A percentile compares a stretch with the other conserved stretches of the same genome.
phyloP scores from a whole-genome alignment of 2,888 invertebrate species.

The Cenopis cana region DNA sequence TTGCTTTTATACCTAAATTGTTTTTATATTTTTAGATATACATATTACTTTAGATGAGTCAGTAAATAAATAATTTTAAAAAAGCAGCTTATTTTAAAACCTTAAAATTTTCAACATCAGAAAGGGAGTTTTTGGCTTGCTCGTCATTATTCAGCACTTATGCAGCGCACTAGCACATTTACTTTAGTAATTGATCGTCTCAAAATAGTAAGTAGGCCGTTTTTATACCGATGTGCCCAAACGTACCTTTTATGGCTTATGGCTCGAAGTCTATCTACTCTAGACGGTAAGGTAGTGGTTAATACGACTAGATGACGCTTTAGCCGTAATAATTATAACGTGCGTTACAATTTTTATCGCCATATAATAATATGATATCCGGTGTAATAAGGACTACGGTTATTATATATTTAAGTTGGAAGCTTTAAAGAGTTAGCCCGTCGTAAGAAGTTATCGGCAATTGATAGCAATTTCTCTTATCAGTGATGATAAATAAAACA shows the following conservation, averaged over 20 bases:
- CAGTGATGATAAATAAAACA: slow-evolving; percentile 81
- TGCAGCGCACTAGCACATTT: slow-evolving; percentile 17
- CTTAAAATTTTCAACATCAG: background rate
- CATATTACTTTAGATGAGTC: too few relatives aligned
- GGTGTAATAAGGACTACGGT: slow-evolving; percentile 49
- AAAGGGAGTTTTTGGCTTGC: background rate
- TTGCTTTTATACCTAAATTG: too few relatives aligned
- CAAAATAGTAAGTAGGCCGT: slow-evolving; percentile 22
- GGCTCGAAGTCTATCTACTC: slow-evolving; percentile 34
- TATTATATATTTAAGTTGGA: slow-evolving; percentile 46
- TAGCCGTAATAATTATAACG: slow-evolving; percentile 45
- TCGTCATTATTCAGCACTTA: background rate
- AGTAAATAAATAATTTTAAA: too few relatives aligned
- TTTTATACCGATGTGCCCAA: slow-evolving; percentile 29
- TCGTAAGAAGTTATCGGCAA: slow-evolving; percentile 69
- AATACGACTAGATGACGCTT: slow-evolving; percentile 30
- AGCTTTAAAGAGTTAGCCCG: slow-evolving; percentile 54
- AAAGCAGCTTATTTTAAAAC: too few relatives aligned
- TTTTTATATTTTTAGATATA: too few relatives aligned
- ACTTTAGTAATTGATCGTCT: slow-evolving; percentile 32
- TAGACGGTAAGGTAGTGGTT: slow-evolving; percentile 42
- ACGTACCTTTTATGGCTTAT: slow-evolving; percentile 37
- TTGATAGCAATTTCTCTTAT: slow-evolving; percentile 79
- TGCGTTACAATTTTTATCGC: slow-evolving; percentile 44
- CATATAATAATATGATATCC: slow-evolving; percentile 50